Evolutionary conservation across 1,140 invertebrate genomes (phyloP).

Genomic region (Philaenus spumarius): DNA sequence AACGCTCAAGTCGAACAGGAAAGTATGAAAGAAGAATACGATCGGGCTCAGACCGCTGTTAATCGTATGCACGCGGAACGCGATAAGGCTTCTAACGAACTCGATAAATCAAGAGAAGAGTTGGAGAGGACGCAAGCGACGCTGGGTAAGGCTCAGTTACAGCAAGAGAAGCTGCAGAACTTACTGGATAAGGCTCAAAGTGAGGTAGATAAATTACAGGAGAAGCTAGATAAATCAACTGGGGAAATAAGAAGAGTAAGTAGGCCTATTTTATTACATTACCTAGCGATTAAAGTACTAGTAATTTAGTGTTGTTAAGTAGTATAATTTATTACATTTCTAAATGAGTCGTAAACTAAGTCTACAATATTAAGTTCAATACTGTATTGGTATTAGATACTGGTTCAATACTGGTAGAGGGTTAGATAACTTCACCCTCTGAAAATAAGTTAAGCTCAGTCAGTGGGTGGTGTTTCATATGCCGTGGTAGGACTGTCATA

Average conservation of each 20-base stretch:
- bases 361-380: too few species aligned
- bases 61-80: slow-evolving; percentile 78
- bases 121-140: slow-evolving; percentile 82
- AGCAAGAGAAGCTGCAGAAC: slow-evolving; percentile 84
- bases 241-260: slow-evolving; percentile 72
- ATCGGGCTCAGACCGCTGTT: slow-evolving; percentile 64
- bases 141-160: slow-evolving; percentile 79
- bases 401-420: too few species aligned
- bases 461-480: too few species aligned
- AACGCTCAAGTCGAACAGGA: slow-evolving; percentile 92
- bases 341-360: too few species aligned
- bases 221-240: slow-evolving; percentile 72
- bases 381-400: neutral
- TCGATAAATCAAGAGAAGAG: slow-evolving; percentile 86
- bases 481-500: too few species aligned
- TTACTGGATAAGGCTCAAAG: slow-evolving; percentile 81
- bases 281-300: too few species aligned
- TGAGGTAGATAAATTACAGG: slow-evolving; percentile 84
- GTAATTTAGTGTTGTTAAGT: too few species aligned
- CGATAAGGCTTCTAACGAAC: slow-evolving; percentile 74
- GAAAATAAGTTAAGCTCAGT: too few species aligned
- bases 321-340: too few species aligned
- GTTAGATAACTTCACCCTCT: too few species aligned
- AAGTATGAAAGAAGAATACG: slow-evolving; percentile 84
- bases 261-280: slow-evolving; percentile 25